Conservation (phyloP, 2,888 invertebrate genomes). For the Heteromurus nitidus region DNA sequence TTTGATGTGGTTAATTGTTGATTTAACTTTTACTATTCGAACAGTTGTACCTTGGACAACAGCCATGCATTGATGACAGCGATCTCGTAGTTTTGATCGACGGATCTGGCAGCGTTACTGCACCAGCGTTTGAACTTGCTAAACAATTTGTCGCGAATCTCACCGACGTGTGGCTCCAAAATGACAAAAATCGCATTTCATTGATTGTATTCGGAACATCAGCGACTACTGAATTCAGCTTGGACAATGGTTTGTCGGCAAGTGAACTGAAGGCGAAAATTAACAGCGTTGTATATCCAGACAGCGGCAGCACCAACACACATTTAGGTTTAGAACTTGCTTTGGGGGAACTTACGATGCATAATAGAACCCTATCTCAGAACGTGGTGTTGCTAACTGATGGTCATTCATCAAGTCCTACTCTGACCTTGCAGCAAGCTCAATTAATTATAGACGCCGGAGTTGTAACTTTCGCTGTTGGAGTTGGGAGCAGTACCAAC, state of each 20-base stretch:
- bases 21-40: too few relatives aligned
- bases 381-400: slow-evolving; percentile 42
- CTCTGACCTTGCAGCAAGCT: neutral
- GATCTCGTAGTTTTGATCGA: slow-evolving; percentile 45
- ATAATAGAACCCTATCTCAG: slow-evolving; percentile 6
- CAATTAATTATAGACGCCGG: slow-evolving; percentile 8
- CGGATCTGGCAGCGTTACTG: slow-evolving; percentile 33
- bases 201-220: neutral
- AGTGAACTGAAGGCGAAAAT: neutral
- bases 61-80: slow-evolving; percentile 37
- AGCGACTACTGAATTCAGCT: neutral
- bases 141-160: slow-evolving; percentile 23
- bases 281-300: slow-evolving; percentile 7
- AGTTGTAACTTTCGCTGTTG: slow-evolving; percentile 34
- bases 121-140: neutral
- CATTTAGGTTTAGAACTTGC: slow-evolving; percentile 16
- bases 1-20: too few relatives aligned
- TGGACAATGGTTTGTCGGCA: neutral
- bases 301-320: slow-evolving; percentile 7
- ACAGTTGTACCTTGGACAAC: neutral
- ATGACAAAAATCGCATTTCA: slow-evolving; percentile 14
- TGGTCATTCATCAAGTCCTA: slow-evolving; percentile 3
- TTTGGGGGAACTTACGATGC: neutral
- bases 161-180: slow-evolving; percentile 17
- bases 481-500: slow-evolving; percentile 14